These are phyloP conservation scores for Pseudococcus longispinus DNA, from an alignment of 2,888 invertebrate species.

Conservation along the genomic window DNA sequence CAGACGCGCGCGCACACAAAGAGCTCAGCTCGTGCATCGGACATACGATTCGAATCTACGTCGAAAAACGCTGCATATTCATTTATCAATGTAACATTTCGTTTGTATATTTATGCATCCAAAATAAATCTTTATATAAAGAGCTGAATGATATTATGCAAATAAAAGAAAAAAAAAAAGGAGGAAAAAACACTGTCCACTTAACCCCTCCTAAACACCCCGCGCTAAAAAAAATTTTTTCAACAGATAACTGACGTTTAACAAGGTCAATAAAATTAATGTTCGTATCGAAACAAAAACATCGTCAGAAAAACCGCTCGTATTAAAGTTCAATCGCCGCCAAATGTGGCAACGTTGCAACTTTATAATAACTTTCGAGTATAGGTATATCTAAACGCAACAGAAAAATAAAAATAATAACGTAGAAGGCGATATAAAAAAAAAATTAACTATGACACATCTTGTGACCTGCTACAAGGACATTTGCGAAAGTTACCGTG, in stretches of 20 bases:
- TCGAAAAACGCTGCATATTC: constrained; percentile 28
- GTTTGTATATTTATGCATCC: constrained; percentile 38
- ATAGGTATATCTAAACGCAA: not conserved
- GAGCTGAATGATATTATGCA: constrained; percentile 45
- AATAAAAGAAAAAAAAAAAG: not conserved
- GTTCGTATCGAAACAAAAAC: constrained; percentile 26
- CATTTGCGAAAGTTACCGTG: constrained; percentile 11
- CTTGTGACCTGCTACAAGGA: constrained; percentile 41
- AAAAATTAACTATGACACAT: constrained; percentile 32
- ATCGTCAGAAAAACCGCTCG: not conserved
- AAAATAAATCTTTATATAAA: constrained; percentile 32
- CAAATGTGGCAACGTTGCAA: not conserved
- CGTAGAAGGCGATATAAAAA: not conserved
- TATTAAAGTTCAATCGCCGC: constrained; percentile 27
- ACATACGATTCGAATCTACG: not conserved
- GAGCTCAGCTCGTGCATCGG: constrained; percentile 8
- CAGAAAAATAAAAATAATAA: not conserved
- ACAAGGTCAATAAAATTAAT: constrained; percentile 46
- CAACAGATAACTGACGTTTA: constrained; percentile 18
- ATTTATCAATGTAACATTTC: constrained; percentile 41
- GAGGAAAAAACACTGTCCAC: constrained; percentile 2
- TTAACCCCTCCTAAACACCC: not conserved
- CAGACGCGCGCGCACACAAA: not conserved
- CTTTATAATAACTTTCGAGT: constrained; percentile 23
- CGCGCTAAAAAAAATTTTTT: not conserved